Evolutionary conservation across 1,140 invertebrate genomes (phyloP).

Genomic region (Probaryconus sp.): DNA sequence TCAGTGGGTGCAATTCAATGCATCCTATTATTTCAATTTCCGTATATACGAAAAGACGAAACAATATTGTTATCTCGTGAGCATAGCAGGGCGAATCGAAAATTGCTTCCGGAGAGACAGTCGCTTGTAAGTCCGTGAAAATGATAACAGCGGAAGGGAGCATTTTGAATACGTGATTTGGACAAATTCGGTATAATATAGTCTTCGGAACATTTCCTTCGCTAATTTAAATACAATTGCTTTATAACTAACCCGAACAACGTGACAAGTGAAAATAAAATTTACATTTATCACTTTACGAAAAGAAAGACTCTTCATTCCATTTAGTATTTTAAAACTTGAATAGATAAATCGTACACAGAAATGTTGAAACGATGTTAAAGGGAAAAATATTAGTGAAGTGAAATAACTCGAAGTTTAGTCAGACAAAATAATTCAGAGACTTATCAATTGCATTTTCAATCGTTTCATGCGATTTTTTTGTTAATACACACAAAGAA

Average conservation of each 20-base stretch:
- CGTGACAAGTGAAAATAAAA: too few relatives aligned
- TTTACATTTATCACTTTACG: too few relatives aligned
- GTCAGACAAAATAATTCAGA: too few relatives aligned
- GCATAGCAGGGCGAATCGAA: constrained; percentile 12
- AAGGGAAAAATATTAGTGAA: too few relatives aligned
- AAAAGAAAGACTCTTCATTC: too few relatives aligned
- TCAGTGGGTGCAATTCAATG: constrained; percentile 1
- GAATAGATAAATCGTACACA: too few relatives aligned
- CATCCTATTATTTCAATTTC: constrained; percentile 26
- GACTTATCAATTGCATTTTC: too few relatives aligned
- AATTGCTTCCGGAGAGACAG: constrained; percentile 25
- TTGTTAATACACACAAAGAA: too few relatives aligned
- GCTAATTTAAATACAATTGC: not conserved
- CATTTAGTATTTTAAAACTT: too few relatives aligned
- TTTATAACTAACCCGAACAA: not conserved
- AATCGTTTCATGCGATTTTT: too few relatives aligned
- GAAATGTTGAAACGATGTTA: too few relatives aligned
- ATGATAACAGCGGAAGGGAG: not conserved
- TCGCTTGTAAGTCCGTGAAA: constrained; percentile 16
- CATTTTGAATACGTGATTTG: constrained; percentile 8
- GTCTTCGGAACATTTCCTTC: not conserved
- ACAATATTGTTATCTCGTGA: constrained; percentile 9
- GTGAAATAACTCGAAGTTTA: too few relatives aligned
- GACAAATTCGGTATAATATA: constrained; percentile 1
- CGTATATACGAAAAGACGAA: constrained; percentile 15